Conservation (phyloP, 2,797 vertebrate genomes). For the Crenuchus spilurus region DNA sequence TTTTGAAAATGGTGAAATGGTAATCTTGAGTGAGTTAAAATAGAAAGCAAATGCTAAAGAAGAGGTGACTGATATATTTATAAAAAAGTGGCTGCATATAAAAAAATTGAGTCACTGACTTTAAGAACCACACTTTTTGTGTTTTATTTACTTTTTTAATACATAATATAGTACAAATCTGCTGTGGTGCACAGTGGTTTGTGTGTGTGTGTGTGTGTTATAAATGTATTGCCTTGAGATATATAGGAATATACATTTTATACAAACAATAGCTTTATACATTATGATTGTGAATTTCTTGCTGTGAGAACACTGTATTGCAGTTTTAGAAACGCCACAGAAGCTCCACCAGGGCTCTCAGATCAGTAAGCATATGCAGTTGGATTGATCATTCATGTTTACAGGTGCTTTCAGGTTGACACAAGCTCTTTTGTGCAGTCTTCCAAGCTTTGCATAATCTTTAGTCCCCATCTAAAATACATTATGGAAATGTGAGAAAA, state of each 20-base stretch:
- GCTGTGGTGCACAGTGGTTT: not conserved
- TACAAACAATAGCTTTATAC: not conserved
- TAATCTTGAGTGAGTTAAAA: not conserved
- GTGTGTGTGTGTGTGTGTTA: no score
- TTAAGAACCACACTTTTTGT: no score
- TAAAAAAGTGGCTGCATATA: no score
- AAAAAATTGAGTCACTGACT: not conserved
- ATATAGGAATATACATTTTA: not conserved
- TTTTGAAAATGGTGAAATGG: not conserved
- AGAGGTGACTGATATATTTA: no score
- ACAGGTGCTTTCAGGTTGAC: not conserved
- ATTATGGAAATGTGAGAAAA: not conserved
- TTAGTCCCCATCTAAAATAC: not conserved
- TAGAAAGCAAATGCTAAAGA: not conserved
- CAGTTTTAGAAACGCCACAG: not conserved
- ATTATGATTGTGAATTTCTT: conserved; percentile 8
- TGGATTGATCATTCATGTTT: not conserved
- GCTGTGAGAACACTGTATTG: not conserved
- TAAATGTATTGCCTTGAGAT: not conserved
- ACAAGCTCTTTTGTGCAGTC: conserved; percentile 18
- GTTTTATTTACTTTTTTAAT: no score
- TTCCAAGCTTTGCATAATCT: not conserved
- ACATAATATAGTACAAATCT: not conserved
- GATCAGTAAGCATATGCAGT: not conserved
- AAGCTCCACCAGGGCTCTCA: not conserved